These are phyloP conservation scores for Syritta pipiens DNA, from an alignment of 2,888 invertebrate species.

Conservation along the genomic window DNA sequence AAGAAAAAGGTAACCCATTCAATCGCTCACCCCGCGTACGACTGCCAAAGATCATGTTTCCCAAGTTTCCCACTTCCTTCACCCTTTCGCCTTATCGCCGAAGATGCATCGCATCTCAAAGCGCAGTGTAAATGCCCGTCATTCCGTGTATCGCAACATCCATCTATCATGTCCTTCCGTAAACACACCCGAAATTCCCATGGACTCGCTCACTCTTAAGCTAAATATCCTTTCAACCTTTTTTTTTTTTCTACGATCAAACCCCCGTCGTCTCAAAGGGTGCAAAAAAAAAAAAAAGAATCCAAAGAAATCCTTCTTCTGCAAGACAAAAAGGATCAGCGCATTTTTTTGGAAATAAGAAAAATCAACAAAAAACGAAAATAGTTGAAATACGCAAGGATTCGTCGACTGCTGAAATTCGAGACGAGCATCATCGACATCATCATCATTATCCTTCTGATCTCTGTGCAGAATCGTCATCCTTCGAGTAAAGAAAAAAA, in stretches of 20 bases:
- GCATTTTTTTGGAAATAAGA: constrained; percentile 24
- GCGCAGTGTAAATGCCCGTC: constrained; percentile 53
- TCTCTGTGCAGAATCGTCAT: not conserved
- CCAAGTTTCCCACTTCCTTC: constrained; percentile 50
- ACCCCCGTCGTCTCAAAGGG: constrained; percentile 63
- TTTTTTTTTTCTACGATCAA: constrained; percentile 23
- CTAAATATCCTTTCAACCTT: constrained; percentile 57
- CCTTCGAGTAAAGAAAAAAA: constrained; percentile 14
- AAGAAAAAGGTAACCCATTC: too few species aligned
- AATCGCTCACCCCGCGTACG: constrained; percentile 19
- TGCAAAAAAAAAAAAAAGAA: constrained; percentile 60
- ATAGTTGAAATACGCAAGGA: constrained; percentile 7
- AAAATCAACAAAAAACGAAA: constrained; percentile 49
- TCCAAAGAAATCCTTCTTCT: not conserved
- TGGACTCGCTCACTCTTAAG: constrained; percentile 65
- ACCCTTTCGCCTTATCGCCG: constrained; percentile 41
- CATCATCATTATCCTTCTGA: constrained; percentile 57
- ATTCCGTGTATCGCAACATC: constrained; percentile 47
- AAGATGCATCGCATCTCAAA: constrained; percentile 35
- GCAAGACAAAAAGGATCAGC: constrained; percentile 51
- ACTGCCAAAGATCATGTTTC: constrained; percentile 58
- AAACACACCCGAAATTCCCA: constrained; percentile 63
- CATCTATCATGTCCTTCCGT: constrained; percentile 56
- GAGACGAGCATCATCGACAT: constrained; percentile 67
- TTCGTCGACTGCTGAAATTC: constrained; percentile 45